Evolutionary conservation across 1,140 invertebrate genomes (phyloP).

Genomic region (Cotesia vestalis): DNA sequence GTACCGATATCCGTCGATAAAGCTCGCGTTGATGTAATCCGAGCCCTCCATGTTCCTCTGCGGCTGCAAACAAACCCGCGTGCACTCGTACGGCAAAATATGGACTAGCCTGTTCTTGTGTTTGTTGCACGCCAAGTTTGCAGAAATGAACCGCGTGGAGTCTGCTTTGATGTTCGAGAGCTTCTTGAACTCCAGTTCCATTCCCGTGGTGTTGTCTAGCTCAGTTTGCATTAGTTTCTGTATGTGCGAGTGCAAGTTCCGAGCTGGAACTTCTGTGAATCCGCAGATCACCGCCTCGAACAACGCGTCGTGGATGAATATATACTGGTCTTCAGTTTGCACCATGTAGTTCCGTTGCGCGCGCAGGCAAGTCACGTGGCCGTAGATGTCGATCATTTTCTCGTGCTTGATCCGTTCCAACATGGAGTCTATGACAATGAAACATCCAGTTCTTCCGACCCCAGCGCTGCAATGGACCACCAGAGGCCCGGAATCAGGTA

Average conservation of each 20-base stretch:
- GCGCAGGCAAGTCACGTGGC: constrained; percentile 95
- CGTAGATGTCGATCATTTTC: constrained; percentile 98
- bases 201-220: constrained; percentile 90
- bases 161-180: constrained; percentile 94
- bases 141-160: constrained; percentile 92
- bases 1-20: constrained; percentile 94
- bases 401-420: constrained; percentile 93
- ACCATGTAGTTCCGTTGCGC: constrained; percentile 98
- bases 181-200: constrained; percentile 99
- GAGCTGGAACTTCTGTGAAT: constrained; percentile 91
- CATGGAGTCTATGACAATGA: constrained; percentile 98
- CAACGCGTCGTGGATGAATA: constrained; percentile 98
- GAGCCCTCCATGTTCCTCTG: constrained; percentile 92
- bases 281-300: constrained; percentile 96
- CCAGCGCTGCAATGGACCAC: constrained; percentile 98
- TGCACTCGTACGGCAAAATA: constrained; percentile 96
- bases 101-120: constrained; percentile 98
- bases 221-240: constrained; percentile 87
- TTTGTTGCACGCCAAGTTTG: constrained; percentile 96
- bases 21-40: constrained; percentile 99
- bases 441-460: constrained; percentile 97
- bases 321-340: constrained; percentile 99
- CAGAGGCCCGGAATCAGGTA: constrained; percentile 89
- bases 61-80: constrained; percentile 91
- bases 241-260: constrained; percentile 92